Evolutionary conservation across 2,888 invertebrate species (phyloP).

Genomic region (Ellobium chinense): DNA sequence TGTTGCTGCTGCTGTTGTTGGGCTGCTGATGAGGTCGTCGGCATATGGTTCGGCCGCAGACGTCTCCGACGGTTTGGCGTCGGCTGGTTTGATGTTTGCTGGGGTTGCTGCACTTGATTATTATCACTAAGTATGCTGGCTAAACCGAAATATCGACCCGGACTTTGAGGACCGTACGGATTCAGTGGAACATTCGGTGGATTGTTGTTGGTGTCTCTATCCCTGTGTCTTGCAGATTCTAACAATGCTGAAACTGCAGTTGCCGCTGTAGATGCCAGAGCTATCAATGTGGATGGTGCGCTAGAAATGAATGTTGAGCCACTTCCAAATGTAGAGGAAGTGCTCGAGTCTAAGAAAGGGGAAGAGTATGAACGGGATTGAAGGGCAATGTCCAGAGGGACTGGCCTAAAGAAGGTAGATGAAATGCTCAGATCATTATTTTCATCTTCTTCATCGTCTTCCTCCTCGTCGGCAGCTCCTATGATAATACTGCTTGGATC

Average conservation of each 20-base stretch:
- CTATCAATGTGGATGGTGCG: not conserved
- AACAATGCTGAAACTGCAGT: not conserved
- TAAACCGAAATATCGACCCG: not conserved
- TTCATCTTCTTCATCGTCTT: not conserved
- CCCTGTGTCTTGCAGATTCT: not conserved
- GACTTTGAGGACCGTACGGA: not conserved
- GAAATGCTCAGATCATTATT: not conserved
- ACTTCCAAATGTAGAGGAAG: not conserved
- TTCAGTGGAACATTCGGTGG: not conserved
- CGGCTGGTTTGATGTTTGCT: not conserved
- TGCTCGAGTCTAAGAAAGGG: too few species aligned
- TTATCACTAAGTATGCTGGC: not conserved
- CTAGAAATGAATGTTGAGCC: not conserved
- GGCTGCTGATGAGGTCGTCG: not conserved
- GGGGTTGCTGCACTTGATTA: not conserved
- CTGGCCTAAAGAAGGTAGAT: not conserved
- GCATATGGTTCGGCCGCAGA: not conserved
- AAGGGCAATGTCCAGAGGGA: not conserved
- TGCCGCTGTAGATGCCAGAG: not conserved
- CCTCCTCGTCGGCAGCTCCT: not conserved
- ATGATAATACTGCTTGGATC: too few species aligned
- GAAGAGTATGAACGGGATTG: too few species aligned
- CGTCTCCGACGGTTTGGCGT: constrained; percentile 16
- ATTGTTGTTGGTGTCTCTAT: not conserved
- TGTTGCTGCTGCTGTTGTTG: not conserved